These are phyloP conservation scores for Machimus atricapillus DNA, from an alignment of 2,888 invertebrate species.

Conservation along the genomic window DNA sequence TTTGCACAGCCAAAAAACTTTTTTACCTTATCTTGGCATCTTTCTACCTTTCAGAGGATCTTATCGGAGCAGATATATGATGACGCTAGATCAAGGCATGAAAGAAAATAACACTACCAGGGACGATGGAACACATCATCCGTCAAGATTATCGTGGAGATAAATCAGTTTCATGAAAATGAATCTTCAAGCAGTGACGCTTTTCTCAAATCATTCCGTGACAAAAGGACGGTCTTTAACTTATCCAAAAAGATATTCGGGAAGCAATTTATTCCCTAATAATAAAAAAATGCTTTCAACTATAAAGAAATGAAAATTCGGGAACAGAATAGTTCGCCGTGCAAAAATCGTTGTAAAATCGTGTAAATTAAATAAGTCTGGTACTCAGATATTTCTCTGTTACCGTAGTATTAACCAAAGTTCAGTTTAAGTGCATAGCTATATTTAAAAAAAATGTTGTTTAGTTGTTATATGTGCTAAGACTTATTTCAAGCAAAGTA, in stretches of 20 bases:
- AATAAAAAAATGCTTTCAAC: neutral
- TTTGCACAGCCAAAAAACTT: neutral
- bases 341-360: neutral
- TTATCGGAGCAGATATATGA: conserved; percentile 28
- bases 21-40: conserved; percentile 10
- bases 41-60: conserved; percentile 8
- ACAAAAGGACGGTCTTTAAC: neutral
- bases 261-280: neutral
- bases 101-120: neutral
- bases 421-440: neutral
- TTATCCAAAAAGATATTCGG: neutral
- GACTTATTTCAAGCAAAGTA: neutral
- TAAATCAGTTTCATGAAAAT: neutral
- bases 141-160: neutral
- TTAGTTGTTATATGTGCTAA: neutral
- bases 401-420: neutral
- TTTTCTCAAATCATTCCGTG: neutral
- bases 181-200: neutral
- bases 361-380: neutral
- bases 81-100: neutral
- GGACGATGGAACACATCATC: neutral
- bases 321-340: neutral
- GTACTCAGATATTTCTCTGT: neutral
- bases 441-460: neutral
- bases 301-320: neutral